Base-by-base conservation (phyloP, 2,888 invertebrate genomes). In the Boloria selene region DNA sequence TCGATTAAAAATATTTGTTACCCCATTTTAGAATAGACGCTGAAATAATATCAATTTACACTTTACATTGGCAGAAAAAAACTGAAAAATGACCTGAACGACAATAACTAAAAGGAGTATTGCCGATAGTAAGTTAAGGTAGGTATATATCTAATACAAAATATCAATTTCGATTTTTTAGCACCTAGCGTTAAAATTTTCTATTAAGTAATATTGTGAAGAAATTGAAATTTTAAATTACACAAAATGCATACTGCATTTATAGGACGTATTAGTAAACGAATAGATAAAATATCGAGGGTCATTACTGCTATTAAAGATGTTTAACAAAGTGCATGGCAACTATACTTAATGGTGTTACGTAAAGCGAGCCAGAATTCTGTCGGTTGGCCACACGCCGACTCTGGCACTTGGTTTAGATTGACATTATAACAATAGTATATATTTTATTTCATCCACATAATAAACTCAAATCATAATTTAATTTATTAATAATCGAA, bases 261-360 rank as follows among this genome's bases (percentile, higher is more conserved):
- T 6, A 1, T 31, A 31, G 31, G 7, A 38, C 1, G 45, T 26
- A 56, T 44, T 45, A n/a, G 45, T n/a, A 45, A n/a, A 42, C 16
- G 18, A 50, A 59, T 62, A 47, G 26, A 50, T 52, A 56, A 16
- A 22, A 61, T 52, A 52, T 26, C 67, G 64, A 68, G 64, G 68
- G 67, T 68, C 70, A 70, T 67, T 69, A 64, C 65, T 72, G 70
- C 68, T 65, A 69, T 69, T 64, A 69, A 58, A 49, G 51, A 58
- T 68, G 42, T 52, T 61, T 42, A 60, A 62, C 70, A 72, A 59
- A 70, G 72, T 58, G 74, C 75, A 72, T 77, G 67, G 76, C 77
- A 77, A 79, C 76, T 60, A 59, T 69, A 56, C 22, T 56, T n/a
- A 72, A 73, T 71, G 65, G 69, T 61, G 71, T 74, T 75, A 70